phyloP scores from a whole-genome alignment of 1,140 invertebrate species.

The Heterodera carotae region DNA sequence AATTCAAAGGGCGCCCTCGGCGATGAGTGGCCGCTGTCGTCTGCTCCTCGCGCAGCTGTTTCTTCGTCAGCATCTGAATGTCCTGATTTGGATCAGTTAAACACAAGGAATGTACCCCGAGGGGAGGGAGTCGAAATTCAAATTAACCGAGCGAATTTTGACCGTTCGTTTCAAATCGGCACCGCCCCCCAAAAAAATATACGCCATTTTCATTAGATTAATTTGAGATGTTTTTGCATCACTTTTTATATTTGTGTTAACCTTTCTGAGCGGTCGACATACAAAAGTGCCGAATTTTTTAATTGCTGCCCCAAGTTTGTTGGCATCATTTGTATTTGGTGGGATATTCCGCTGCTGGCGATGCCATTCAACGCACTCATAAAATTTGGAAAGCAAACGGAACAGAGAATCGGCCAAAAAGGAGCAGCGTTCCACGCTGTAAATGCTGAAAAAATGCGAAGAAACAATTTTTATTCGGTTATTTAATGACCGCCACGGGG shows the following conservation, averaged over 20 bases:
- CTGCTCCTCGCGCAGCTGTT: background rate
- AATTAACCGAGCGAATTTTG: no score
- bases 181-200: no score
- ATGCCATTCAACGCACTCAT: conserved; percentile 22
- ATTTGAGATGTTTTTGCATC: background rate
- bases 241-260: background rate
- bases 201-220: background rate
- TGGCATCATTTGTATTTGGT: background rate
- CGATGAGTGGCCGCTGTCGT: background rate
- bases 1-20: background rate
- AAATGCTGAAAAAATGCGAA: conserved; percentile 22
- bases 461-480: no score
- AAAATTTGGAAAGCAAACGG: conserved; percentile 34
- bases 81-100: no score
- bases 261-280: conserved; percentile 19
- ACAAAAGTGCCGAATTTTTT: conserved; percentile 17
- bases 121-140: no score
- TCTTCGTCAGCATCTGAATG: background rate
- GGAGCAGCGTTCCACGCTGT: conserved; percentile 23
- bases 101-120: no score
- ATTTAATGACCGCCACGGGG: no score
- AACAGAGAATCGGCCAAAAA: conserved; percentile 34
- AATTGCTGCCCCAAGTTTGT: conserved; percentile 21
- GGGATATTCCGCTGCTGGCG: no score
- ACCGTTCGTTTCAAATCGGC: no score